Conservation (phyloP, 2,888 invertebrate species). For the Protodeltote pygarga region DNA sequence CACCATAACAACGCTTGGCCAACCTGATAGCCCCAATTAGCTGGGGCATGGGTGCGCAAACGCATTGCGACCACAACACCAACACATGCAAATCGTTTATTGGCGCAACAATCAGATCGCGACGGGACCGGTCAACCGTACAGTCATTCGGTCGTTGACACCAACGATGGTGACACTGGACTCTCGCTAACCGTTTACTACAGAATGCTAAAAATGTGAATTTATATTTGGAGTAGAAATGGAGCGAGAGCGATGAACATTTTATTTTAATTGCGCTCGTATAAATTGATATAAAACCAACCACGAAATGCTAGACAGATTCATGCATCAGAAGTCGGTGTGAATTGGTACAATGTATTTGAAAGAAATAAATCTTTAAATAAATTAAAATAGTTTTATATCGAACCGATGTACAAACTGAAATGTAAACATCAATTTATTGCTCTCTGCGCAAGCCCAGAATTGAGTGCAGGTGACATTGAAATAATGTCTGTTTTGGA, state of each 20-base stretch:
- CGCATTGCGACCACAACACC: slow-evolving; percentile 63
- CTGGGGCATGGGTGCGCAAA: slow-evolving; percentile 70
- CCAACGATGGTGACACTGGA: slow-evolving; percentile 60
- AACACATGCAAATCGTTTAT: slow-evolving; percentile 83
- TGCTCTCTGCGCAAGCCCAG: too few species aligned
- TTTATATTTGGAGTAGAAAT: slow-evolving; percentile 7
- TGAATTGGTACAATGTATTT: neutral
- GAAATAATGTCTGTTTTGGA: too few species aligned
- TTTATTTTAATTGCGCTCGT: slow-evolving; percentile 3
- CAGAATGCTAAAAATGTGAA: slow-evolving; percentile 6
- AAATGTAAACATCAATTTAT: too few species aligned
- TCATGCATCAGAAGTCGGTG: neutral
- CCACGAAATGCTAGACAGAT: neutral
- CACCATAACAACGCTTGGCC: slow-evolving; percentile 53
- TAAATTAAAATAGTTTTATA: too few species aligned
- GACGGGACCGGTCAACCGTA: slow-evolving; percentile 80
- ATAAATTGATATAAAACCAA: slow-evolving; percentile 9
- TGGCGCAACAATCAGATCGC: slow-evolving; percentile 84
- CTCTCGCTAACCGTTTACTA: slow-evolving; percentile 33
- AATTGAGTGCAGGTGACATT: too few species aligned
- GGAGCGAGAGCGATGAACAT: neutral
- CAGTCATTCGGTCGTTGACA: slow-evolving; percentile 76
- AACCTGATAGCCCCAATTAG: slow-evolving; percentile 70
- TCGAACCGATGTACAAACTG: too few species aligned
- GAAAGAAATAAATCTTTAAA: neutral